Evolutionary conservation across 2,797 vertebrate genomes (phyloP).

Genomic region (Uromys caudimaculatus): DNA sequence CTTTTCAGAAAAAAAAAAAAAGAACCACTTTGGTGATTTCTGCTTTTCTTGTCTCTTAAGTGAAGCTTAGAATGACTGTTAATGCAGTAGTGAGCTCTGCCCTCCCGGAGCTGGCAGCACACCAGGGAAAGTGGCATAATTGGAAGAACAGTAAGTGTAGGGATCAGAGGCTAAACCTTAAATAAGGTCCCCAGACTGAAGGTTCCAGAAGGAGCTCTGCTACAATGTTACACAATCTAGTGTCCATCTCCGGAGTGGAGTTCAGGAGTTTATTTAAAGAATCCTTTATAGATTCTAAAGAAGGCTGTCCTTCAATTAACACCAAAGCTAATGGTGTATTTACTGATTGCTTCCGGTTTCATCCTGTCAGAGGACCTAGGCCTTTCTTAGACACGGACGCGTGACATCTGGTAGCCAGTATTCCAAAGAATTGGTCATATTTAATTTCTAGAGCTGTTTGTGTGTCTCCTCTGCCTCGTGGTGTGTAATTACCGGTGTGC

Average conservation of each 20-base stretch:
- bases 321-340: neutral
- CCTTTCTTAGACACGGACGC: neutral
- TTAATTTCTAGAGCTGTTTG: neutral
- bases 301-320: neutral
- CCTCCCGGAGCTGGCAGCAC: neutral
- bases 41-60: constrained; percentile 9
- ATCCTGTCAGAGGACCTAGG: neutral
- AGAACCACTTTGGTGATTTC: constrained; percentile 3
- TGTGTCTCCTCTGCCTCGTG: neutral
- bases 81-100: neutral
- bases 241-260: neutral
- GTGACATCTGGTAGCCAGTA: neutral
- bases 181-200: neutral
- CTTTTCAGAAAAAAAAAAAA: neutral
- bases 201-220: neutral
- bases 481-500: neutral
- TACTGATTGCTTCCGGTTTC: neutral
- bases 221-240: neutral
- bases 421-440: neutral
- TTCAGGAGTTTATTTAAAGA: neutral
- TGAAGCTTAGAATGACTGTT: neutral
- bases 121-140: neutral
- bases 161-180: neutral
- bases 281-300: neutral
- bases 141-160: neutral